Conservation (phyloP, 2,113 vertebrate genomes). For the Loxodonta africana region DNA sequence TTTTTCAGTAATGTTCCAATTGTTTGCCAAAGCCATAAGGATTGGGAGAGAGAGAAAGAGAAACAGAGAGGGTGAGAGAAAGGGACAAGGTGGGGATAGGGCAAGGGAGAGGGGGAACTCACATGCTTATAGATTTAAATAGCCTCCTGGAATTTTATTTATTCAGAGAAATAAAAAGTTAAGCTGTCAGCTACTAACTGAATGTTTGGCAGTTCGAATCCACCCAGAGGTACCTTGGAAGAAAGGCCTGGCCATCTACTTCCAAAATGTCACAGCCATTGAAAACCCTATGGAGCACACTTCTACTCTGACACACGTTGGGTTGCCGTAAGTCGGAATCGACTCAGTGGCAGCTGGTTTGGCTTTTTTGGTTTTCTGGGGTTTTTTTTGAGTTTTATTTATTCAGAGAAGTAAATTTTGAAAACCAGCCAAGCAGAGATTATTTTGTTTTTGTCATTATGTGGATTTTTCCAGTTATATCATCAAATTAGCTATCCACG, state of each 20-base stretch:
- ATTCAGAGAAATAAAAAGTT: conserved; percentile 8
- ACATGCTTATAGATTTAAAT: not conserved
- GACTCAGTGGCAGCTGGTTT: not conserved
- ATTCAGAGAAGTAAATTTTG: conserved; percentile 56
- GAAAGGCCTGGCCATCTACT: not conserved
- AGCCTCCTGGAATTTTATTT: conserved; percentile 49
- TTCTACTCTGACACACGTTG: not conserved
- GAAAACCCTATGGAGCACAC: not conserved
- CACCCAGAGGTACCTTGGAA: not conserved
- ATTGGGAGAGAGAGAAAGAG: not conserved
- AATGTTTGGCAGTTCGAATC: not conserved
- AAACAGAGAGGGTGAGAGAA: not conserved
- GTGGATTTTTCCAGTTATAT: not conserved
- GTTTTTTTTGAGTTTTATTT: conserved; percentile 18
- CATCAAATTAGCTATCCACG: not conserved
- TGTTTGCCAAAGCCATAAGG: not conserved
- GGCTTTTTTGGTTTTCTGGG: not conserved
- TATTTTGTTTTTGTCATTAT: not conserved
- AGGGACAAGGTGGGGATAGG: not conserved
- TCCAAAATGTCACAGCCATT: not conserved
- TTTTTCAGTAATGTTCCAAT: not conserved
- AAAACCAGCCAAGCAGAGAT: conserved; percentile 11
- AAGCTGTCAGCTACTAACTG: not conserved
- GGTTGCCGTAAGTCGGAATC: not conserved
- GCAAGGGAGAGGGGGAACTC: not conserved